Percentiles rank a stretch among this genome's conserved stretches.
phyloP scores from a whole-genome alignment of 2,888 invertebrate genomes.

The Agonopterix alstromeriana region DNA sequence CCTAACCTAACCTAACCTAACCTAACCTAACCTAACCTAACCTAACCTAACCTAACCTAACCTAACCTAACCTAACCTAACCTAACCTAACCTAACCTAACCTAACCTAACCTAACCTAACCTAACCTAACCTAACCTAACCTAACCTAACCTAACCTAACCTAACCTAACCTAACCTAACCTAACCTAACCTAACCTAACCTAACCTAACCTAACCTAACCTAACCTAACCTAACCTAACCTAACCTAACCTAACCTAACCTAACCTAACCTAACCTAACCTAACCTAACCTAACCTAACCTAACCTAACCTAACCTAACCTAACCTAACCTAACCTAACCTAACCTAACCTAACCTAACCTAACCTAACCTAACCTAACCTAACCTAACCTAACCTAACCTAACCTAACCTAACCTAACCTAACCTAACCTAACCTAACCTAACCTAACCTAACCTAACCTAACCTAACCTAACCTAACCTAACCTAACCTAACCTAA shows the following conservation, averaged over 20 bases:
- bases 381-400: constrained; percentile 6
- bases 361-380: constrained; percentile 10
- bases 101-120: constrained; percentile 10
- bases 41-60: constrained; percentile 10
- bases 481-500: constrained; percentile 11
- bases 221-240: constrained; percentile 8
- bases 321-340: constrained; percentile 10
- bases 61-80: constrained; percentile 9
- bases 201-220: constrained; percentile 9
- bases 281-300: constrained; percentile 10
- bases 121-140: constrained; percentile 10
- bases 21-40: constrained; percentile 10
- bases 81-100: constrained; percentile 10
- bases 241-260: constrained; percentile 9
- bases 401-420: constrained; percentile 11
- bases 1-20: constrained; percentile 10
- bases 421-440: constrained; percentile 10
- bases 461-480: constrained; percentile 11
- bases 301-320: constrained; percentile 10
- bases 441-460: constrained; percentile 9
- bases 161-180: constrained; percentile 8
- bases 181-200: constrained; percentile 11
- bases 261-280: constrained; percentile 9
- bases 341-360: constrained; percentile 10
- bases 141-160: constrained; percentile 9